Evolutionary conservation across 2,113 vertebrate species (phyloP).

Genomic region (Nibea coibor): DNA sequence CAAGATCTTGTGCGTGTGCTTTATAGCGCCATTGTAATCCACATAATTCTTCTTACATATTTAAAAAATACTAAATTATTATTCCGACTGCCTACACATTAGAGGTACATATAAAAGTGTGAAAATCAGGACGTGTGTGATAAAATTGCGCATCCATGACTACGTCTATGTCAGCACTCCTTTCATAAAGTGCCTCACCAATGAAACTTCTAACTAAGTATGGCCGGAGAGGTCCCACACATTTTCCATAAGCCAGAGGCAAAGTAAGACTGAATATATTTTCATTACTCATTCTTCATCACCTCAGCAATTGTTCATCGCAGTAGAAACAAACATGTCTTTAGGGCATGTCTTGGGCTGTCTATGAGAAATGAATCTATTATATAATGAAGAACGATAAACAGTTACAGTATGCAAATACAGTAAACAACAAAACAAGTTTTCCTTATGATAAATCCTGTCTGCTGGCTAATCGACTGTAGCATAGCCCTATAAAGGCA

Average conservation of each 20-base stretch:
- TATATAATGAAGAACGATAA: slow-evolving; percentile 62
- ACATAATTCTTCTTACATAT: neutral
- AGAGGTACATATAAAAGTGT: neutral
- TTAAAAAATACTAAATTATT: neutral
- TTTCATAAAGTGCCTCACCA: slow-evolving; percentile 7
- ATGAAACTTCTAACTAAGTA: slow-evolving; percentile 32
- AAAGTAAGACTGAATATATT: slow-evolving; percentile 53
- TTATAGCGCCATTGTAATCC: neutral
- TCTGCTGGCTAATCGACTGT: slow-evolving; percentile 7
- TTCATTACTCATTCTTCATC: slow-evolving; percentile 66
- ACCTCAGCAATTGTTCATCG: slow-evolving; percentile 59
- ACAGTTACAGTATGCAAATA: slow-evolving; percentile 55
- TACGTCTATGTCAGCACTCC: neutral
- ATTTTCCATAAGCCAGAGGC: slow-evolving; percentile 53
- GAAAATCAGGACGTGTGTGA: slow-evolving; percentile 5
- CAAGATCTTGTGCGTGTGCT: neutral
- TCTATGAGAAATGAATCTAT: slow-evolving; percentile 66
- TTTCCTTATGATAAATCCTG: slow-evolving; percentile 36
- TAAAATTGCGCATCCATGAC: neutral
- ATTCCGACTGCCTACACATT: neutral
- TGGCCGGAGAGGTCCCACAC: slow-evolving; percentile 52
- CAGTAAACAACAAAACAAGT: slow-evolving; percentile 51
- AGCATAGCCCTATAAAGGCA: too few species aligned
- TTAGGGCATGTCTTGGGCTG: slow-evolving; percentile 50
- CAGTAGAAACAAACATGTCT: slow-evolving; percentile 70